Percentiles rank a stretch among this genome's conserved stretches.
phyloP scores from a whole-genome alignment of 92 coral and sea anemone species.

The Ricordea florida region DNA sequence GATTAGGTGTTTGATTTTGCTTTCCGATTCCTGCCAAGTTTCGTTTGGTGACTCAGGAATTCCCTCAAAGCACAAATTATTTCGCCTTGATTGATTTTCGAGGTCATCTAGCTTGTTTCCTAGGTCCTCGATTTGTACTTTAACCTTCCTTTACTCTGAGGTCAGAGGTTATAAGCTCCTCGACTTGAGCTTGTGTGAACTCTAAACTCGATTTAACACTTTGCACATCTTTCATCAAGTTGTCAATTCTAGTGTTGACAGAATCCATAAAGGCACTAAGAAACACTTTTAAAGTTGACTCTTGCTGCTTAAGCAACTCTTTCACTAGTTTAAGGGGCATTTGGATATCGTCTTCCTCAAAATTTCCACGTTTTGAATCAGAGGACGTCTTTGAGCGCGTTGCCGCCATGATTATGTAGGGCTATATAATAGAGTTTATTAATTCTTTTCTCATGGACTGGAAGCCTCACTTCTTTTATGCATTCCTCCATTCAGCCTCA shows the following conservation, averaged over 20 bases:
- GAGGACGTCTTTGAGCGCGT: neutral
- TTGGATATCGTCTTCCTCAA: conserved; percentile 22
- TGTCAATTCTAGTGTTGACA: too few relatives aligned
- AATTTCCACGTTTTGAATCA: neutral
- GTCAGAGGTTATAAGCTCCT: neutral
- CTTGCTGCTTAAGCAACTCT: conserved; percentile 12
- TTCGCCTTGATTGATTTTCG: too few relatives aligned
- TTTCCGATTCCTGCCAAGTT: too few relatives aligned
- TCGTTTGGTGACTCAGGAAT: too few relatives aligned
- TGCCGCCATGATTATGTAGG: conserved; percentile 3
- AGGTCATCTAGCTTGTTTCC: too few relatives aligned
- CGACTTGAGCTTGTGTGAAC: conserved; percentile 16
- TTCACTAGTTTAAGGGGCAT: conserved; percentile 8
- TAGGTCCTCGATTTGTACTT: too few relatives aligned
- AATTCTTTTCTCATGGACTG: too few relatives aligned
- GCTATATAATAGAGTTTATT: too few relatives aligned
- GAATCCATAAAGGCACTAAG: conserved; percentile 1
- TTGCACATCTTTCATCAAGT: conserved; percentile 19
- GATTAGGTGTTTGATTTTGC: too few relatives aligned
- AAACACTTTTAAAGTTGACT: conserved; percentile 13
- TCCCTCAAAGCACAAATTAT: too few relatives aligned
- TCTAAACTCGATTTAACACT: conserved; percentile 7
- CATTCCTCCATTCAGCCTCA: too few relatives aligned
- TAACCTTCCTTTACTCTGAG: conserved; percentile 21
- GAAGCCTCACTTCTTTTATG: too few relatives aligned